A percentile compares a stretch with the other conserved stretches of the same genome.
phyloP scores from a whole-genome alignment of 1,140 invertebrate species.

The Stenopsyche tienmushanensis region DNA sequence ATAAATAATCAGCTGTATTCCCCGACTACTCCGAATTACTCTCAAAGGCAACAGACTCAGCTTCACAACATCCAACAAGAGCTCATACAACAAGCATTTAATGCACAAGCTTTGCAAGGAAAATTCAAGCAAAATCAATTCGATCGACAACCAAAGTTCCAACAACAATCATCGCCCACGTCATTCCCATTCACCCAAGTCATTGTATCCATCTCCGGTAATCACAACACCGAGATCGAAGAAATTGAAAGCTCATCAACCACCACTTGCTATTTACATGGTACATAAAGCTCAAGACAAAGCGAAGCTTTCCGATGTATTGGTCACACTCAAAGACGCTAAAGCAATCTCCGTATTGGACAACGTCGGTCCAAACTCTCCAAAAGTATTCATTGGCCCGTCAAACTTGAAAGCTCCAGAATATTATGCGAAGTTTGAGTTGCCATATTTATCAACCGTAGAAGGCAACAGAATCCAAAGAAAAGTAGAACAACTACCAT shows the following conservation, averaged over 20 bases:
- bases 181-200: slow-evolving; percentile 50
- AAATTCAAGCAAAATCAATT: slow-evolving; percentile 33
- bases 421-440: slow-evolving; percentile 76
- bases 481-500: slow-evolving; percentile 72
- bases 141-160: slow-evolving; percentile 41
- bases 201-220: slow-evolving; percentile 51
- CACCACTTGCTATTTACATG: slow-evolving; percentile 77
- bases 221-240: slow-evolving; percentile 56
- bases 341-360: slow-evolving; percentile 76
- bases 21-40: slow-evolving; percentile 42
- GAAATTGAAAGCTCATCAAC: slow-evolving; percentile 72
- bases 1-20: slow-evolving; percentile 38
- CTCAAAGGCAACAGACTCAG: slow-evolving; percentile 37
- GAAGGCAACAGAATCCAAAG: slow-evolving; percentile 69
- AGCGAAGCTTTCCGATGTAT: slow-evolving; percentile 66
- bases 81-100: slow-evolving; percentile 36
- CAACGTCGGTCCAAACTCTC: slow-evolving; percentile 63
- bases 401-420: slow-evolving; percentile 67
- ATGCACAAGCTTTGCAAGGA: slow-evolving; percentile 37
- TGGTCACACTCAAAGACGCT: slow-evolving; percentile 66
- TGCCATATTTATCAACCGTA: slow-evolving; percentile 76
- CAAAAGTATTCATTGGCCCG: slow-evolving; percentile 78
- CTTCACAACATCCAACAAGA: slow-evolving; percentile 39
- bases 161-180: slow-evolving; percentile 44
- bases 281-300: slow-evolving; percentile 55